Conservation (phyloP, 2,888 invertebrate genomes). For the Scaptomyza flava region DNA sequence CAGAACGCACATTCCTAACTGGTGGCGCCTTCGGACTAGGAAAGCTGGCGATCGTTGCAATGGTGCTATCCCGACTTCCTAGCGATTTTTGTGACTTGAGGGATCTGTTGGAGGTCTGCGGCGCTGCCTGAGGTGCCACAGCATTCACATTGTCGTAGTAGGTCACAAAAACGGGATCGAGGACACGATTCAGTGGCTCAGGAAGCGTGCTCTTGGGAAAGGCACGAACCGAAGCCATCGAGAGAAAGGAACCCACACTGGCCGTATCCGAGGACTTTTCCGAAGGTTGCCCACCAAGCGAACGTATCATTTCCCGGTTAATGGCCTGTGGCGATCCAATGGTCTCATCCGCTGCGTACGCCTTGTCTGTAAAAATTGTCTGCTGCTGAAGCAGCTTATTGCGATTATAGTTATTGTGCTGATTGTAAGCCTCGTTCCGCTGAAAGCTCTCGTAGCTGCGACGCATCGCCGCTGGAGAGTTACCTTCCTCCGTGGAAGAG, state of each 20-base stretch:
- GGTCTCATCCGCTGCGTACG: constrained; percentile 55
- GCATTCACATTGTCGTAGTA: constrained; percentile 87
- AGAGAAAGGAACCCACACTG: constrained; percentile 91
- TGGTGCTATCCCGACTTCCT: constrained; percentile 65
- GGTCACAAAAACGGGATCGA: constrained; percentile 91
- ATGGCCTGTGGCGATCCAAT: constrained; percentile 79
- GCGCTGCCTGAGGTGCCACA: constrained; percentile 50
- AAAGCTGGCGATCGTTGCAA: constrained; percentile 76
- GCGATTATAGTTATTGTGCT: constrained; percentile 82
- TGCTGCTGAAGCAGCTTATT: constrained; percentile 82
- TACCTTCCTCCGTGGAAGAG: constrained; percentile 79
- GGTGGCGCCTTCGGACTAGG: constrained; percentile 80
- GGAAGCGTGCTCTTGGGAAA: constrained; percentile 91
- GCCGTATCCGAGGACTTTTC: constrained; percentile 85
- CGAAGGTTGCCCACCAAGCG: constrained; percentile 66
- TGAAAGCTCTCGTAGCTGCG: constrained; percentile 79
- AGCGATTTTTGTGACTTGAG: constrained; percentile 60
- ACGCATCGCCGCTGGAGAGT: constrained; percentile 70
- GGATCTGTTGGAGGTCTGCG: constrained; percentile 59
- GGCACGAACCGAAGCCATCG: constrained; percentile 94
- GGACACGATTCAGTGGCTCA: constrained; percentile 91
- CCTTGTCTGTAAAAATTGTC: constrained; percentile 70
- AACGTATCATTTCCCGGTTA: constrained; percentile 81
- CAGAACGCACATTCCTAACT: constrained; percentile 75
- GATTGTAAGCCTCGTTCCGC: constrained; percentile 83